Evolutionary conservation across 1,140 invertebrate species (phyloP).

Genomic region (Apis mellifera): DNA sequence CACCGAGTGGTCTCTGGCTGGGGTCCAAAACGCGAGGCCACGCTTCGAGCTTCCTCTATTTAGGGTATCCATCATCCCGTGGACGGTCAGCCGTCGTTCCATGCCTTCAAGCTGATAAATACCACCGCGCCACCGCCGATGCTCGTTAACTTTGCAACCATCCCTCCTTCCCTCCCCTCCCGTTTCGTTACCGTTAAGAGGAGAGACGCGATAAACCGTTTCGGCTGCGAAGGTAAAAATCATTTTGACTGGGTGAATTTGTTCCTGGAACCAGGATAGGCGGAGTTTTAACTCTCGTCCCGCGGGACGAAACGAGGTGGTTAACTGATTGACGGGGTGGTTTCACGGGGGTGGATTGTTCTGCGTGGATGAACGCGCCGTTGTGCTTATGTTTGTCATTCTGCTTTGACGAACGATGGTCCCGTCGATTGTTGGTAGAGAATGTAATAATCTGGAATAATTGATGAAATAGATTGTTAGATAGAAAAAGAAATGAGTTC

Average conservation of each 20-base stretch:
- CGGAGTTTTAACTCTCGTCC: conserved; percentile 8
- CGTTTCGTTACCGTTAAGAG: conserved; percentile 49
- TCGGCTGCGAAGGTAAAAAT: background rate
- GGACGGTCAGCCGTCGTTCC: conserved; percentile 52
- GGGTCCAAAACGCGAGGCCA: conserved; percentile 38
- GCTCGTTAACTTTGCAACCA: conserved; percentile 58
- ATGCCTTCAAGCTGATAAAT: conserved; percentile 50
- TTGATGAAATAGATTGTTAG: no score
- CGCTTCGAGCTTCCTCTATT: conserved; percentile 45
- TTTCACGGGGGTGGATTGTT: background rate
- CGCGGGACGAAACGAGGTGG: background rate
- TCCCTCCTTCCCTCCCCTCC: conserved; percentile 29
- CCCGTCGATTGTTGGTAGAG: background rate
- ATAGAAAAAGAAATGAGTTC: no score
- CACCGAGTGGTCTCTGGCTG: conserved; percentile 52
- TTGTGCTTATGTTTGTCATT: background rate
- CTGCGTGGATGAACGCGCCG: no score
- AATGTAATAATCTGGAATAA: no score
- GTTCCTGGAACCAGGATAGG: background rate
- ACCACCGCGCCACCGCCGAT: conserved; percentile 55
- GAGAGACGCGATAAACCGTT: background rate
- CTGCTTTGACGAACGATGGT: background rate
- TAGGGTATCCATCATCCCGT: conserved; percentile 62
- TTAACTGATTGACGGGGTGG: background rate
- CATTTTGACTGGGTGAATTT: conserved; percentile 10